A percentile compares a stretch with the other conserved stretches of the same genome.
phyloP scores from a whole-genome alignment of 2,113 vertebrate species.

The Dendropsophus ebraccatus region DNA sequence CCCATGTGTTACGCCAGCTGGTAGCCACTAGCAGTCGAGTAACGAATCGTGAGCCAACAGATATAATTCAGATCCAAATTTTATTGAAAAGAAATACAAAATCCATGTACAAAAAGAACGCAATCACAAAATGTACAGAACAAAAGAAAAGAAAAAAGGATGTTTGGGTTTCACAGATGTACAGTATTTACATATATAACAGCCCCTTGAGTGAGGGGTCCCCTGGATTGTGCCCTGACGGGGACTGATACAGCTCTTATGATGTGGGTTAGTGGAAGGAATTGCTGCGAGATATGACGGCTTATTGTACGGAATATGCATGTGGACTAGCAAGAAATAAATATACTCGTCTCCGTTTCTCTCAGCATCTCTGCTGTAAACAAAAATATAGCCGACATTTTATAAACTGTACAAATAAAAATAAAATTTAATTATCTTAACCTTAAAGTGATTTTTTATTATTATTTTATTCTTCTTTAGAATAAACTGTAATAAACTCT shows the following conservation, averaged over 20 bases:
- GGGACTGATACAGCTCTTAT: conserved; percentile 1
- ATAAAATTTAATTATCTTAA: conserved; percentile 42
- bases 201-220: conserved; percentile 29
- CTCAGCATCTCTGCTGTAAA: conserved; percentile 31
- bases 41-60: not conserved
- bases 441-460: conserved; percentile 25
- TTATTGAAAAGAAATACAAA: conserved; percentile 60
- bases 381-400: conserved; percentile 41
- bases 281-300: not conserved
- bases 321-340: conserved; percentile 40
- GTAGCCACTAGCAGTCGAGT: too few relatives aligned
- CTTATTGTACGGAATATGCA: not conserved
- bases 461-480: not conserved
- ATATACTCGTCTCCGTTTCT: conserved; percentile 28
- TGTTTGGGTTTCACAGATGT: conserved; percentile 53
- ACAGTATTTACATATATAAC: conserved; percentile 54
- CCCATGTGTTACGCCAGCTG: too few relatives aligned
- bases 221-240: not conserved
- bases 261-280: not conserved
- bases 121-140: conserved; percentile 59
- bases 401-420: conserved; percentile 53
- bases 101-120: conserved; percentile 58
- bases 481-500: conserved; percentile 33
- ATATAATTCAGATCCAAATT: conserved; percentile 54
- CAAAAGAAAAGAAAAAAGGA: conserved; percentile 26